Base-by-base conservation (phyloP, 2,888 invertebrate species). In the Zeuzera pyrina region DNA sequence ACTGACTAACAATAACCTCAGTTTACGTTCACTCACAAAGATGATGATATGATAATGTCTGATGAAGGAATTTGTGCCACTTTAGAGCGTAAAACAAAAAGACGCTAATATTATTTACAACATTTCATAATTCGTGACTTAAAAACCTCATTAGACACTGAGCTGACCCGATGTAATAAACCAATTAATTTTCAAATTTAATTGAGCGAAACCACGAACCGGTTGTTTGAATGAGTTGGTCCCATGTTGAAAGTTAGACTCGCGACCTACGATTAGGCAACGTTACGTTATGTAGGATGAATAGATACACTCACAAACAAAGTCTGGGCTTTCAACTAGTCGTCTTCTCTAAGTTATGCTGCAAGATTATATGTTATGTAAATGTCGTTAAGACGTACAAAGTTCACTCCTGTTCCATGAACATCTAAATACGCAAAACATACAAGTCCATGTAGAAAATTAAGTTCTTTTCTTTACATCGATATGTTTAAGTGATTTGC, bases 151-250 rank as follows among this genome's bases (percentile, higher is more conserved):
- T 58, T 68, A 63, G 37, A 44, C 54, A 51, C 52, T 47, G 49
- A 46, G 26, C 25, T 31, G 39, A 69, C 63, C 65, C 59, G 51
- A 54, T 66, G 57, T 62, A 60, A 54, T 54, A 61, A 57, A 67
- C 57, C 60, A 73, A 78, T 71, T 71, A 67, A 68, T 72, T 72
- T 72, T 65, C 52, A 68, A 74, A 69, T 70, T n/a, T 72, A 71
- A 73, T 74, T 70, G 63, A 63, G 62, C 63, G 61, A 68, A 67
- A 63, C 55, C 40, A 33, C 55, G 47, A 72, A 78, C 78, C 69
- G 74, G 78, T 78, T 62, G 44, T 41, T 47, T 52, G 51, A 64
- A 60, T 63, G 56, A 57, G 40, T 67, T 52, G 53, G 59, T 57
- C 54, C 60, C 61, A 70, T 64, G 67, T 71, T 52, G 72, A 77